A percentile compares a stretch with the other conserved stretches of the same genome.
phyloP scores from a whole-genome alignment of 2,888 invertebrate genomes.

The Sphecodes monilicornis region DNA sequence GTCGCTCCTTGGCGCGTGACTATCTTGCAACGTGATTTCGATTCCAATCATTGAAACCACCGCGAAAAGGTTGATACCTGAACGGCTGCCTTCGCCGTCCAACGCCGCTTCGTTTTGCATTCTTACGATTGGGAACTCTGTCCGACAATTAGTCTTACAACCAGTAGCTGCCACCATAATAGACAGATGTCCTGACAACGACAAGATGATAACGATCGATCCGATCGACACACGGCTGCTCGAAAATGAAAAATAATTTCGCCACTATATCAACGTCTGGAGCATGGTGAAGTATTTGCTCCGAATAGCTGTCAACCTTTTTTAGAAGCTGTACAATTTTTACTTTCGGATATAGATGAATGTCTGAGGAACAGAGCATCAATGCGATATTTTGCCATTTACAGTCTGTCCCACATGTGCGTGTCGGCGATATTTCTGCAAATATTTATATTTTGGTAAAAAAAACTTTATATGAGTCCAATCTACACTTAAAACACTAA shows the following conservation, averaged over 20 bases:
- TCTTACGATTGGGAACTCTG: slow-evolving; percentile 39
- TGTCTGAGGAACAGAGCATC: too few relatives aligned
- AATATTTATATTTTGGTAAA: too few relatives aligned
- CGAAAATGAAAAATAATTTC: not conserved
- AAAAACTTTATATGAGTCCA: too few relatives aligned
- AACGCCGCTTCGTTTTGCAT: slow-evolving; percentile 26
- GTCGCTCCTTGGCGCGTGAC: slow-evolving; percentile 26
- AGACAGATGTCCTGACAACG: slow-evolving; percentile 40
- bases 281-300: not conserved
- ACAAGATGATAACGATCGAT: slow-evolving; percentile 63
- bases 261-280: too few relatives aligned
- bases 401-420: too few relatives aligned
- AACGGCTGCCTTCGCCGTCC: not conserved
- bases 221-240: slow-evolving; percentile 24
- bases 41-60: slow-evolving; percentile 24
- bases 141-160: slow-evolving; percentile 58
- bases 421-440: too few relatives aligned
- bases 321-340: not conserved
- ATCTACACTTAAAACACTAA: too few relatives aligned
- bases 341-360: not conserved
- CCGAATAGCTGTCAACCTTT: not conserved
- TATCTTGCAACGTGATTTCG: slow-evolving; percentile 22
- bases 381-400: too few relatives aligned
- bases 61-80: slow-evolving; percentile 14
- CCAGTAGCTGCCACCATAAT: slow-evolving; percentile 38